Evolutionary conservation across 2,113 vertebrate genomes (phyloP), one percentile per base, ranked within the genome.

Genomic region (Serilophus lunatus): DNA sequence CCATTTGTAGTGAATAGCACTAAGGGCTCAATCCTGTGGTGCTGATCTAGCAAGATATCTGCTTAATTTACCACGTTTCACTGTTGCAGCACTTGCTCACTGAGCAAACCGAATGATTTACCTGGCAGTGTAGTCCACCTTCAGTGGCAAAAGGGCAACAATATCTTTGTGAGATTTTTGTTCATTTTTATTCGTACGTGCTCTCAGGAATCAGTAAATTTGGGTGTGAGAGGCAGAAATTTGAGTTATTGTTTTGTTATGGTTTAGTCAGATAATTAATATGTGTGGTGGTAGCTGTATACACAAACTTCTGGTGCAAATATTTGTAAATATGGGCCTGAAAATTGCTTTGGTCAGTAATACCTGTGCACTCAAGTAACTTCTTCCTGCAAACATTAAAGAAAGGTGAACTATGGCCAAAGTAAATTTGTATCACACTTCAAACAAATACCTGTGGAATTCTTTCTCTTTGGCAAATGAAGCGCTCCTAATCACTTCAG

Each of bases 391-490:
- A 83, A 63, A 82, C 42, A 12, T 82, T 75, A 54, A 50, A 83
- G 50, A 66, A 86, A 86, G 68, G 56, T 93, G 38, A 94, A 83
- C 54, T 35, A 29, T 13, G 38, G 29, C 60, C 87, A 56, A 90
- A 90, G 75, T 69, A 82, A 92, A 83, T 93, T 86, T 31, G 2
- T 88, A 19, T 83, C 90, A 42, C 54, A 66, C 90, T 95, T 95
- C 91, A 92, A 83, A 93, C 85, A 90, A 94, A 81, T 93, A 94
- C 80, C 82, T 90, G 83, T 83, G 71, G 75, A 88, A 92, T 92
- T 92, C 54, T 82, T 90, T 87, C 71, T 93, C 0, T 70, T 86
- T 70, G 79, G 54, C 51, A 94, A 93, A 94, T 74, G 71, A 86
- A 93, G 72, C 16, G 3, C 82, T 95, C 71, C 59, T 90, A 88